phyloP scores from a whole-genome alignment of 35 echinoderm and acorn worm species.

The Apostichopus parvimensis region DNA sequence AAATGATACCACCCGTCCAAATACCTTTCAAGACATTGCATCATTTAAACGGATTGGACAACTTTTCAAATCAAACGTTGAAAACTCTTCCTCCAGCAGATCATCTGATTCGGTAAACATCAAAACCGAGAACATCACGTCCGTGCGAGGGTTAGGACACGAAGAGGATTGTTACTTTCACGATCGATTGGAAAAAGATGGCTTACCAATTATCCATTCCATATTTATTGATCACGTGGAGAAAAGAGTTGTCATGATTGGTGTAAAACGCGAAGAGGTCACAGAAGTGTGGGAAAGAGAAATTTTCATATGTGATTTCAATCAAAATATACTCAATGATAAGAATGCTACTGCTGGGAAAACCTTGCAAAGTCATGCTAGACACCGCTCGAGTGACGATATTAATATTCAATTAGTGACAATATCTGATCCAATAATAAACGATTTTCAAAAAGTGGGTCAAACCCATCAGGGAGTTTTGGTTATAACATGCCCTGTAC shows the following conservation, averaged over 20 bases:
- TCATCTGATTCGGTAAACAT: background rate
- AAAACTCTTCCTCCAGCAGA: background rate
- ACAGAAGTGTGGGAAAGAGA: slow-evolving; percentile 48
- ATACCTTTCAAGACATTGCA: background rate
- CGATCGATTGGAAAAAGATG: slow-evolving; percentile 22
- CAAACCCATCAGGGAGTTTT: slow-evolving; percentile 52
- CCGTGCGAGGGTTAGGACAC: background rate
- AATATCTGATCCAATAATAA: slow-evolving; percentile 65
- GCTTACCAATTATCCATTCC: slow-evolving; percentile 68
- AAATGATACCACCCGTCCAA: background rate
- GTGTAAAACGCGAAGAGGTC: slow-evolving; percentile 44
- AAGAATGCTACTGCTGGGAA: background rate
- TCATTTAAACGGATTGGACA: background rate
- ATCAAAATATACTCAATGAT: background rate
- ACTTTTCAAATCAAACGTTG: background rate
- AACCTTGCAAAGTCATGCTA: no score
- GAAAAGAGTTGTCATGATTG: slow-evolving; percentile 53
- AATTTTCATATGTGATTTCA: slow-evolving; percentile 66
- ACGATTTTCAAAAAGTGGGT: slow-evolving; percentile 61
- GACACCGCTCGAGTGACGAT: background rate
- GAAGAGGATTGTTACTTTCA: slow-evolving; percentile 55
- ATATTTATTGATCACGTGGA: slow-evolving; percentile 51
- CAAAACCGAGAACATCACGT: background rate
- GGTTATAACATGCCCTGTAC: slow-evolving; percentile 74
- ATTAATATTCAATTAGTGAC: slow-evolving; percentile 15